phyloP scores from a whole-genome alignment of 2,888 invertebrate species.

The Globia sparganii region DNA sequence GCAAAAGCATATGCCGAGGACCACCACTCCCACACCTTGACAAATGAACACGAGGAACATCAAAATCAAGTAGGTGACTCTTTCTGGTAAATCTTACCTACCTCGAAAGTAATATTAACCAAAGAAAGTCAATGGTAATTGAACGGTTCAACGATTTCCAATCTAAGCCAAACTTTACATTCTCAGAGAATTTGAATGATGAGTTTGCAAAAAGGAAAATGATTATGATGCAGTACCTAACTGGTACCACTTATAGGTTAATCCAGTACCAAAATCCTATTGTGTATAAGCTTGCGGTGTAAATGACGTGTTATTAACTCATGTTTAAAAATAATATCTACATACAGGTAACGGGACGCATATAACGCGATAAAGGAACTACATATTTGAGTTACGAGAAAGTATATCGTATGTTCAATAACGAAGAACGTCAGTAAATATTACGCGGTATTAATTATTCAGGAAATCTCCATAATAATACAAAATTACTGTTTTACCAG shows the following conservation, averaged over 20 bases:
- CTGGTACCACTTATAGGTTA: not conserved
- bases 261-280: not conserved
- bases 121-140: not conserved
- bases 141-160: not conserved
- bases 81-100: not conserved
- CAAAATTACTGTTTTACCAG: conserved; percentile 2
- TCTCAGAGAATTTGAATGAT: conserved; percentile 6
- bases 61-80: not conserved
- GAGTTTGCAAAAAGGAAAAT: conserved; percentile 18
- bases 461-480: conserved; percentile 11
- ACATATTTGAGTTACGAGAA: conserved; percentile 2
- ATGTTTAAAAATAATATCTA: conserved; percentile 17
- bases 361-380: not conserved
- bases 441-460: conserved; percentile 1
- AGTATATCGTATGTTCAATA: conserved; percentile 3
- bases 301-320: not conserved
- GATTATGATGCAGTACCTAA: not conserved
- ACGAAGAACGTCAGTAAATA: conserved; percentile 10
- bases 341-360: not conserved
- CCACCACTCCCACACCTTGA: conserved; percentile 93
- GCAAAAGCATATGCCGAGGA: conserved; percentile 96
- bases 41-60: not conserved
- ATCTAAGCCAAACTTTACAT: not conserved
- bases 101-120: not conserved
- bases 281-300: not conserved